phyloP scores from a whole-genome alignment of 2,888 invertebrate genomes.

The Drosophila pseudotalamancana region DNA sequence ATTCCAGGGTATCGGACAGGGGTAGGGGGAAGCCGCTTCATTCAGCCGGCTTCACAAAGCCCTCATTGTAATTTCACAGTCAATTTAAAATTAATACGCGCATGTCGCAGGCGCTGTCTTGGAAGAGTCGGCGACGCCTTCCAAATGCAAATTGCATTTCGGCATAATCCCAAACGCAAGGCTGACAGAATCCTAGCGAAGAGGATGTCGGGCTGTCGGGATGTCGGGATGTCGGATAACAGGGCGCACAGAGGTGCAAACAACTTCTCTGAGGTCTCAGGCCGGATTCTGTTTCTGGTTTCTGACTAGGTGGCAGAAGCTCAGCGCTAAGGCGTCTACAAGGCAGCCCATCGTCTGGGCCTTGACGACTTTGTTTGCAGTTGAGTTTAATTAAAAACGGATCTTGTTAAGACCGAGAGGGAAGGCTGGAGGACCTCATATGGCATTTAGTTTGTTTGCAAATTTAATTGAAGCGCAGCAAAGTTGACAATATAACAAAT shows the following conservation, averaged over 20 bases:
- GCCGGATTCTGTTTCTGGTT: slow-evolving; percentile 13
- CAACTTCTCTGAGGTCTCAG: slow-evolving; percentile 45
- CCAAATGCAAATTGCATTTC: slow-evolving; percentile 79
- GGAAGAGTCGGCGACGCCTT: slow-evolving; percentile 48
- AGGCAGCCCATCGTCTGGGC: slow-evolving; percentile 13
- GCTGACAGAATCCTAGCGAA: slow-evolving; percentile 22
- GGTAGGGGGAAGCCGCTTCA: background rate
- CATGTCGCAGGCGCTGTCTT: slow-evolving; percentile 44
- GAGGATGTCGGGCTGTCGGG: slow-evolving; percentile 23
- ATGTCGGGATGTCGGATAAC: slow-evolving; percentile 28
- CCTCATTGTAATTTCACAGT: slow-evolving; percentile 74
- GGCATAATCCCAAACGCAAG: slow-evolving; percentile 74
- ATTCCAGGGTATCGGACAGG: slow-evolving; percentile 2
- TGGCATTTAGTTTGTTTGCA: slow-evolving; percentile 56
- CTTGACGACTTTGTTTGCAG: slow-evolving; percentile 73
- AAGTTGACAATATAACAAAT: slow-evolving; percentile 62
- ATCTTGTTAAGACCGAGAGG: slow-evolving; percentile 60
- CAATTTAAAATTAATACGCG: slow-evolving; percentile 79
- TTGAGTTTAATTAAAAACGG: slow-evolving; percentile 77
- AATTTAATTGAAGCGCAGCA: slow-evolving; percentile 68
- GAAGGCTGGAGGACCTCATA: slow-evolving; percentile 26
- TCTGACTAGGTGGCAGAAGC: slow-evolving; percentile 22
- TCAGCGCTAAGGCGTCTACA: slow-evolving; percentile 46
- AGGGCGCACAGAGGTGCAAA: slow-evolving; percentile 60
- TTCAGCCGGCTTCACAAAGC: slow-evolving; percentile 36